Evolutionary conservation across 2,888 invertebrate genomes (phyloP).

Genomic region (Biston stratarius): DNA sequence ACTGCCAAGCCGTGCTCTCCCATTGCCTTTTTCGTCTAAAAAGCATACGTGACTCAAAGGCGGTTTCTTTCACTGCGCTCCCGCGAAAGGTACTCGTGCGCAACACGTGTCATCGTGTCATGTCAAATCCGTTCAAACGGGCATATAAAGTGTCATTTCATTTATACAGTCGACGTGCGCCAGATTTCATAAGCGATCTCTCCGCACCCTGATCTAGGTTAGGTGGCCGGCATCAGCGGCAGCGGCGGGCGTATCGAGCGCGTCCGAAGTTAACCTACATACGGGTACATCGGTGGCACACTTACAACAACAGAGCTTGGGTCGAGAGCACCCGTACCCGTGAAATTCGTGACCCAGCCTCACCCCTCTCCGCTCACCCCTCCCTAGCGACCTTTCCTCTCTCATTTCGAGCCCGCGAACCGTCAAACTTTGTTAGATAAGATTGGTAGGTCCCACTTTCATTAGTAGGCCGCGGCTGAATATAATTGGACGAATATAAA

Average conservation of each 20-base stretch:
- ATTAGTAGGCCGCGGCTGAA: constrained; percentile 44
- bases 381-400: constrained; percentile 61
- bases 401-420: constrained; percentile 54
- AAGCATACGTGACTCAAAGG: constrained; percentile 38
- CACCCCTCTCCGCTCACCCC: constrained; percentile 44
- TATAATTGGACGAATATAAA: constrained; percentile 37
- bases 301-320: constrained; percentile 72
- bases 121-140: constrained; percentile 62
- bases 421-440: constrained; percentile 66
- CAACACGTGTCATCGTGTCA: constrained; percentile 46
- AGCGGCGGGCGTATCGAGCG: constrained; percentile 82
- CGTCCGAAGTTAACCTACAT: constrained; percentile 84
- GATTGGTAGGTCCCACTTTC: constrained; percentile 54
- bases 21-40: constrained; percentile 38
- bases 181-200: constrained; percentile 86
- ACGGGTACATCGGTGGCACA: constrained; percentile 71
- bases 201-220: constrained; percentile 86
- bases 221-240: constrained; percentile 82
- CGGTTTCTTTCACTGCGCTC: constrained; percentile 37
- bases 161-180: constrained; percentile 80
- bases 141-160: constrained; percentile 73
- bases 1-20: constrained; percentile 17
- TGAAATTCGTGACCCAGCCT: constrained; percentile 79
- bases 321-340: constrained; percentile 78
- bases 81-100: constrained; percentile 36